Percentiles rank a stretch among this genome's conserved stretches.
phyloP scores from a whole-genome alignment of 2,113 vertebrate genomes.

The Chloebia gouldiae region DNA sequence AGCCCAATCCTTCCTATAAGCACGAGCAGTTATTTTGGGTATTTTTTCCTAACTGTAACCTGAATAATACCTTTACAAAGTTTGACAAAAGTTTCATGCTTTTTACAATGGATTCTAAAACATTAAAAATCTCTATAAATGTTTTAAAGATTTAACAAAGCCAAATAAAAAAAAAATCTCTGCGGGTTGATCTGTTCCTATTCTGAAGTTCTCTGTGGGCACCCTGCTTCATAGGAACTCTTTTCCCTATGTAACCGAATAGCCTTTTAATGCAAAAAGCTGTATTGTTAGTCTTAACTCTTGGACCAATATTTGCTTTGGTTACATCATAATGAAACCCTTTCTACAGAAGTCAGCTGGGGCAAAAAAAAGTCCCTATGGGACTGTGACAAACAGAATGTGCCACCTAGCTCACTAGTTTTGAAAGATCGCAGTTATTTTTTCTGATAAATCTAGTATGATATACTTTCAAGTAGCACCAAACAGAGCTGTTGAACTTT shows the following conservation, averaged over 20 bases:
- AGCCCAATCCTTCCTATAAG: background rate
- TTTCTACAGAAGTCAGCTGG: constrained; percentile 1
- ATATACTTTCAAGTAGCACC: constrained; percentile 33
- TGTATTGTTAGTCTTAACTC: constrained; percentile 34
- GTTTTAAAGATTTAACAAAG: constrained; percentile 32
- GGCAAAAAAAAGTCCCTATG: background rate
- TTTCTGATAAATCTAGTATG: background rate
- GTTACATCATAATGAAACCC: constrained; percentile 29
- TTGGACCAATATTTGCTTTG: constrained; percentile 48
- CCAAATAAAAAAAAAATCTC: constrained; percentile 13
- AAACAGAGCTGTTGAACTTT: constrained; percentile 44
- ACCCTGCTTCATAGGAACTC: constrained; percentile 18
- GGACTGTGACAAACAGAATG: constrained; percentile 16
- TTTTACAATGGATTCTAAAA: constrained; percentile 39
- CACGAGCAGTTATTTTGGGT: background rate
- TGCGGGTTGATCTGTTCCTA: background rate
- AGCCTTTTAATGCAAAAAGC: constrained; percentile 23
- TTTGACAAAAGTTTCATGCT: background rate
- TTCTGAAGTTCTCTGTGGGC: constrained; percentile 18
- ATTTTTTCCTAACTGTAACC: background rate
- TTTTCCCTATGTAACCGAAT: constrained; percentile 39
- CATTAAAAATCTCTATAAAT: background rate
- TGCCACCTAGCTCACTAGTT: constrained; percentile 15
- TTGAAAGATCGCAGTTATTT: background rate
- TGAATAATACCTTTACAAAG: constrained; percentile 14